Evolutionary conservation across 2,113 vertebrate species (phyloP).

Genomic region (Nibea albiflora): DNA sequence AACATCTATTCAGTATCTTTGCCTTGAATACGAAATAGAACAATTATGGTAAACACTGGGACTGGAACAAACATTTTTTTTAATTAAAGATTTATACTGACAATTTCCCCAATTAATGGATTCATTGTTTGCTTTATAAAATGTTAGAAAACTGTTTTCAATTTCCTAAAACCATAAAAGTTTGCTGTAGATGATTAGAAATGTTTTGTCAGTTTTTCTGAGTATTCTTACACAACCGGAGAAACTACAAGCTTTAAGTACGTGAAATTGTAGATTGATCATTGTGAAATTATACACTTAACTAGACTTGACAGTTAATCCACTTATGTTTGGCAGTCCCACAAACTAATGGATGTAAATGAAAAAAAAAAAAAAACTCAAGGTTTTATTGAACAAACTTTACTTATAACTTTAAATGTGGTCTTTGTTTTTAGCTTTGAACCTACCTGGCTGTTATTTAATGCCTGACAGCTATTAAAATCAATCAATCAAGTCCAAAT

Average conservation of each 20-base stretch:
- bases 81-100: background rate
- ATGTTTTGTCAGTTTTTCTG: background rate
- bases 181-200: background rate
- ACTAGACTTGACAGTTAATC: background rate
- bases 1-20: background rate
- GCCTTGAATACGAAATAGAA: background rate
- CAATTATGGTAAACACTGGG: background rate
- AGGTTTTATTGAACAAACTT: background rate
- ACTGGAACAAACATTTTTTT: background rate
- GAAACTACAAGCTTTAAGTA: background rate
- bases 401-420: background rate
- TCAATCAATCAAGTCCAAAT: constrained; percentile 35
- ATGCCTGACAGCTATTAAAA: background rate
- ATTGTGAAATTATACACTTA: background rate
- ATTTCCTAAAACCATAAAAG: background rate
- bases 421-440: background rate
- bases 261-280: background rate
- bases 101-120: background rate
- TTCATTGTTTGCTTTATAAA: background rate
- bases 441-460: background rate
- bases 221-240: background rate
- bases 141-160: background rate
- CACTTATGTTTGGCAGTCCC: background rate
- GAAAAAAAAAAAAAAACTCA: background rate
- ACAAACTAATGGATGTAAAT: constrained; percentile 1